phyloP scores from a whole-genome alignment of 2,797 vertebrate species.

The Xerus rutilus region DNA sequence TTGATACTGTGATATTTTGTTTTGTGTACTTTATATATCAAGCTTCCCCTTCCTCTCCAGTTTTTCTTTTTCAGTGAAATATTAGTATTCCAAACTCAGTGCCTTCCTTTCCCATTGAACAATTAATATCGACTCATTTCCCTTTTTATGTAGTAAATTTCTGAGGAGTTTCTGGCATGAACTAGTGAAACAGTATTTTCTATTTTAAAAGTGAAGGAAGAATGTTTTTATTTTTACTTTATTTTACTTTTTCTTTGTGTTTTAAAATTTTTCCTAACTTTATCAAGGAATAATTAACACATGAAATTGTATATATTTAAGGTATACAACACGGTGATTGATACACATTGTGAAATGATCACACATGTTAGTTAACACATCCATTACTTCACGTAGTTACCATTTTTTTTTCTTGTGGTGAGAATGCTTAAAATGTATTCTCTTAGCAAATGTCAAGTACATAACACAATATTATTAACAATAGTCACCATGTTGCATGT shows the following conservation, averaged over 20 bases:
- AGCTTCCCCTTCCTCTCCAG: neutral
- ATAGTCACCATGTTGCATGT: neutral
- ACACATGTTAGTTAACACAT: neutral
- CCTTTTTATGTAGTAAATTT: conserved; percentile 39
- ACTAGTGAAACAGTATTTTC: neutral
- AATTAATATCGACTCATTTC: neutral
- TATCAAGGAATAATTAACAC: neutral
- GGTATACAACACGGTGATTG: neutral
- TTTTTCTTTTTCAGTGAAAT: neutral
- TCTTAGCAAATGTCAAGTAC: neutral
- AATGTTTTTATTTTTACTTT: neutral
- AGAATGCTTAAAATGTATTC: neutral
- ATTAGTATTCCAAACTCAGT: conserved; percentile 7
- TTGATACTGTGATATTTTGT: conserved; percentile 79
- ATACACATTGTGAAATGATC: neutral
- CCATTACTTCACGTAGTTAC: neutral
- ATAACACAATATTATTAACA: neutral
- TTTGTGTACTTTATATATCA: conserved; percentile 36
- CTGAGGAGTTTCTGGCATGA: conserved; percentile 43
- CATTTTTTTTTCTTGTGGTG: neutral
- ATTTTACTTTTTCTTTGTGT: neutral
- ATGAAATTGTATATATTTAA: neutral
- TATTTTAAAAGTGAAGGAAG: conserved; percentile 37
- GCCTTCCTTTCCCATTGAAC: conserved; percentile 28
- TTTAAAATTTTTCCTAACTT: neutral